phyloP scores from a whole-genome alignment of 2,113 vertebrate species.

The Apodemus speciosus region DNA sequence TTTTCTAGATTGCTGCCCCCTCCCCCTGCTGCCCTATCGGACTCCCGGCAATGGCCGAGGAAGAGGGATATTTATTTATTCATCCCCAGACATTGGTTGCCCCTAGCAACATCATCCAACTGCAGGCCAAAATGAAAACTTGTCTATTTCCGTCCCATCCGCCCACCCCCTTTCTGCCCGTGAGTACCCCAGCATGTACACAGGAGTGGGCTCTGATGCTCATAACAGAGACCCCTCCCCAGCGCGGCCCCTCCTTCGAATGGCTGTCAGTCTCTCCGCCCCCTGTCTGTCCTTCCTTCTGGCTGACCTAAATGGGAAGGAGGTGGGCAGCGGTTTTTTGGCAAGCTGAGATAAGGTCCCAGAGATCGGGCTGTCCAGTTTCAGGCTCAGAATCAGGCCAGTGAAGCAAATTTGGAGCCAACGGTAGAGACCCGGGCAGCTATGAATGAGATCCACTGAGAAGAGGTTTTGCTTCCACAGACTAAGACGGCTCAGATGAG shows the following conservation, averaged over 20 bases:
- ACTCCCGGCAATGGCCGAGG: neutral
- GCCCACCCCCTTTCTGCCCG: neutral
- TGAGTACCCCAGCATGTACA: neutral
- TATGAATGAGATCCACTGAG: neutral
- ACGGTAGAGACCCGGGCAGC: neutral
- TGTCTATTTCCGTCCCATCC: neutral
- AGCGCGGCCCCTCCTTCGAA: no score
- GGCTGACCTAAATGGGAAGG: neutral
- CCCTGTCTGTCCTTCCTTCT: neutral
- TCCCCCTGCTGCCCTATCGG: neutral
- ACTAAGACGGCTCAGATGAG: accelerated
- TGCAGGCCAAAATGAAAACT: neutral
- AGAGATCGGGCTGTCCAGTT: neutral
- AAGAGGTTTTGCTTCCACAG: neutral
- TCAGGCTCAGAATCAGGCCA: neutral
- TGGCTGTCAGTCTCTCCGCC: neutral
- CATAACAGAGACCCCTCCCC: no score
- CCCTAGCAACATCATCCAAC: neutral
- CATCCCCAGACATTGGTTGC: neutral
- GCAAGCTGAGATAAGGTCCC: neutral
- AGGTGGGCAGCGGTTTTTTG: accelerated
- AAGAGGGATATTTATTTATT: neutral
- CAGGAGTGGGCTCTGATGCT: neutral
- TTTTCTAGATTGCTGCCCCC: no score
- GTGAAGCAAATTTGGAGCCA: neutral